phyloP scores from a whole-genome alignment of 2,797 vertebrate species.

The Lagocephalus sceleratus region DNA sequence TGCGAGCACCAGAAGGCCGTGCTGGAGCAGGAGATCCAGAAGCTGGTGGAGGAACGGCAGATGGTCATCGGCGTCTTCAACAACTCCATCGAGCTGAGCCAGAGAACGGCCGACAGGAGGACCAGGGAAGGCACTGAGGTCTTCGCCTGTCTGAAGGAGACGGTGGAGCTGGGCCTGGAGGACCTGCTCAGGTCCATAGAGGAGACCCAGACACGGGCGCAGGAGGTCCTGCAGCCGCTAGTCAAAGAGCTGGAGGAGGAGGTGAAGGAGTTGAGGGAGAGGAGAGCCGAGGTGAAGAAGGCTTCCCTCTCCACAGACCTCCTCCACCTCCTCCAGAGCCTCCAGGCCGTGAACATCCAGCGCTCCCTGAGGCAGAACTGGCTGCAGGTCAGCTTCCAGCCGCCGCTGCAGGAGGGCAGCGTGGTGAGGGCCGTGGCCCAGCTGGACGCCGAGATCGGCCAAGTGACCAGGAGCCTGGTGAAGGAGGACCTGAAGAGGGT shows the following conservation, averaged over 20 bases:
- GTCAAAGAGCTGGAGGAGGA: constrained; percentile 19
- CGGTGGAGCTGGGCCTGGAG: neutral
- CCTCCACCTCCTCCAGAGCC: neutral
- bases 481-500: constrained; percentile 1
- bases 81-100: neutral
- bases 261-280: constrained; percentile 10
- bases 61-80: constrained; percentile 5
- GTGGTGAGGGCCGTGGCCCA: constrained; percentile 3
- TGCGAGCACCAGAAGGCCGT: neutral
- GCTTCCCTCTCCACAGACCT: constrained; percentile 8
- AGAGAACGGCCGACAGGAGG: neutral
- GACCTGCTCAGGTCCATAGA: neutral
- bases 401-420: neutral
- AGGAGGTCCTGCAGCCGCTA: neutral
- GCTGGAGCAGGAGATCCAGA: neutral
- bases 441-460: neutral
- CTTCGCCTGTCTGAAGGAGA: constrained; percentile 1
- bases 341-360: neutral
- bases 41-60: constrained; percentile 1
- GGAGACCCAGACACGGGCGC: neutral
- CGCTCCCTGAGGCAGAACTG: constrained; percentile 9
- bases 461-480: neutral
- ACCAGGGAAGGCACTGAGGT: neutral
- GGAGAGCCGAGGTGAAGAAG: neutral
- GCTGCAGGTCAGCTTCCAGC: neutral